Conservation (phyloP, 2,888 invertebrate species). For the Scaptomyza flava region DNA sequence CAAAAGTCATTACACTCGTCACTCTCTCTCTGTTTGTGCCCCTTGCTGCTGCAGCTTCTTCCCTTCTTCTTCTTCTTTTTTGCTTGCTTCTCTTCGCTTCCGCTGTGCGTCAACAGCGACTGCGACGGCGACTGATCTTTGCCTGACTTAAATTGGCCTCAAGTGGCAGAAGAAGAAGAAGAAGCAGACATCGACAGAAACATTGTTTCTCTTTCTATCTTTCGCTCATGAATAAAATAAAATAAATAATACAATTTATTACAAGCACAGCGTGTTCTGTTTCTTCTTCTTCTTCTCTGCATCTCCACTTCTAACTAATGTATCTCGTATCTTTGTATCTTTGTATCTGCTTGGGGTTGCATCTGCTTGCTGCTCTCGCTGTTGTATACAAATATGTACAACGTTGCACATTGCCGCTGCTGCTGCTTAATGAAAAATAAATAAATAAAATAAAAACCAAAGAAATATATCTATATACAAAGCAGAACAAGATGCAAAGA, state of each 20-base stretch:
- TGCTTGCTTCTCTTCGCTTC: constrained; percentile 48
- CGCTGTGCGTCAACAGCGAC: constrained; percentile 56
- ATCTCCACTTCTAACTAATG: constrained; percentile 31
- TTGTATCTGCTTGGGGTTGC: constrained; percentile 37
- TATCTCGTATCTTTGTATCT: constrained; percentile 38
- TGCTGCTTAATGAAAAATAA: constrained; percentile 67
- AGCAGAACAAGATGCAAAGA: constrained; percentile 6
- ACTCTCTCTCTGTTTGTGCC: constrained; percentile 54
- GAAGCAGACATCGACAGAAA: background rate
- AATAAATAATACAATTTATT: constrained; percentile 80
- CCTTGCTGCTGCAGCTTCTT: constrained; percentile 28
- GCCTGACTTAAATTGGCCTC: constrained; percentile 65
- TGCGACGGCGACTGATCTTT: constrained; percentile 50
- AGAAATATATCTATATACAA: constrained; percentile 59
- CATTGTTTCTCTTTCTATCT: background rate
- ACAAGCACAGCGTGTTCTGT: constrained; percentile 54
- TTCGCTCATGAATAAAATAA: constrained; percentile 68
- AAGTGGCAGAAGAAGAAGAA: constrained; percentile 46
- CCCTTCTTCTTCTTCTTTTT: constrained; percentile 1
- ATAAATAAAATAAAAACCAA: constrained; percentile 78
- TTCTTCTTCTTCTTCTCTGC: background rate
- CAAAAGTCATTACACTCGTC: constrained; percentile 84
- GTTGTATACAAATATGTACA: constrained; percentile 50
- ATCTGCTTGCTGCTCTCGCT: constrained; percentile 36
- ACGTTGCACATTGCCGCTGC: constrained; percentile 41